These are phyloP conservation scores for Columbina picui DNA, from an alignment of 2,113 vertebrate genomes.

Conservation along the genomic window DNA sequence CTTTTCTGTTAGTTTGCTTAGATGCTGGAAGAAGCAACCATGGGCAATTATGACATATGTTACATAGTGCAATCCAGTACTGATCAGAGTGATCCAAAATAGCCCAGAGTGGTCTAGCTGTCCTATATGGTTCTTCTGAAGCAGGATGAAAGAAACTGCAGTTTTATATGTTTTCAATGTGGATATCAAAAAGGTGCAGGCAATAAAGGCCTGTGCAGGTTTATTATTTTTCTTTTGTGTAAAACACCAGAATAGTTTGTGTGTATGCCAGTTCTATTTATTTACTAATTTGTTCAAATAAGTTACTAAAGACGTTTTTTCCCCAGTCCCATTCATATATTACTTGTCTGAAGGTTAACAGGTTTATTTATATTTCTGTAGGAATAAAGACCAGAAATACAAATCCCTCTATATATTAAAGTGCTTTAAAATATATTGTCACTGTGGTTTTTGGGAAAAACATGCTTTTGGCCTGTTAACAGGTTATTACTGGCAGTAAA, in stretches of 20 bases:
- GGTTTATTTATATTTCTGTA: neutral
- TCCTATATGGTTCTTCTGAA: neutral
- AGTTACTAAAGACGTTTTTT: neutral
- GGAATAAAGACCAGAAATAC: conserved; percentile 1
- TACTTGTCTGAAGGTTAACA: neutral
- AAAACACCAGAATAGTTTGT: neutral
- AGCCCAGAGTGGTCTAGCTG: neutral
- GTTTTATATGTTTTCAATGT: neutral
- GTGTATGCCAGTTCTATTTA: too few species aligned
- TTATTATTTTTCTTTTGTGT: neutral
- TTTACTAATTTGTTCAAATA: too few species aligned
- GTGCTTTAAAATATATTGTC: neutral
- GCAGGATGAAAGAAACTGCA: neutral
- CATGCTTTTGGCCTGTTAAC: neutral
- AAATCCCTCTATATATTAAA: neutral
- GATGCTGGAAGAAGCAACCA: neutral
- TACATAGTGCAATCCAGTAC: neutral
- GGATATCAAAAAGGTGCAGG: neutral
- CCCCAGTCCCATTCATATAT: neutral
- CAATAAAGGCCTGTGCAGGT: neutral
- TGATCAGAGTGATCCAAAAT: neutral
- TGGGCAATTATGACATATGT: accelerated
- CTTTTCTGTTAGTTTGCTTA: neutral
- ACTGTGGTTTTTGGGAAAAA: neutral
- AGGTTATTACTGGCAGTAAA: neutral